phyloP scores from a whole-genome alignment of 1,140 invertebrate genomes.

The Hyposmocoma kahamanoa region DNA sequence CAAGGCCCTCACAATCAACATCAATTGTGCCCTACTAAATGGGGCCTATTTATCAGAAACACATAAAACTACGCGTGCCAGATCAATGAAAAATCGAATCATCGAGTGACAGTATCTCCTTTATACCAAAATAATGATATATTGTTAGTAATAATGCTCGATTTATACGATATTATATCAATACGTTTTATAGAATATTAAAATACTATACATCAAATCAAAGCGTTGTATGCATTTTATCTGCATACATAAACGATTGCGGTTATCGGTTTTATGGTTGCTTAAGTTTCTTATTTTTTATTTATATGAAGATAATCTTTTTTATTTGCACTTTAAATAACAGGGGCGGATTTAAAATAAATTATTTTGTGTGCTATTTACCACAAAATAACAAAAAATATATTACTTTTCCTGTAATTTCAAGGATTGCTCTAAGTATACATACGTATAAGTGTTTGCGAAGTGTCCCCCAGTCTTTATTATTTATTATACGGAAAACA shows the following conservation, averaged over 20 bases:
- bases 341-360: no score
- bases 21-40: slow-evolving; percentile 46
- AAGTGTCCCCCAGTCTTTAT: slow-evolving; percentile 42
- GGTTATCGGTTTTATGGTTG: slow-evolving; percentile 42
- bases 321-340: no score
- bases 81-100: slow-evolving; percentile 55
- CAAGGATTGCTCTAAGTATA: no score
- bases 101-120: slow-evolving; percentile 43
- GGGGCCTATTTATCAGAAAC: slow-evolving; percentile 52
- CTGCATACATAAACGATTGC: slow-evolving; percentile 40
- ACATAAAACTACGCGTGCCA: slow-evolving; percentile 56
- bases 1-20: slow-evolving; percentile 43
- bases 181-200: slow-evolving; percentile 60
- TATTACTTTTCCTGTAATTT: no score
- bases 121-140: slow-evolving; percentile 48
- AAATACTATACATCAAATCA: slow-evolving; percentile 44
- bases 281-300: slow-evolving; percentile 21
- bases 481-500: slow-evolving; percentile 68
- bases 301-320: slow-evolving; percentile 13
- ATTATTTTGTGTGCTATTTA: no score
- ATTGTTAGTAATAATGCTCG: slow-evolving; percentile 17
- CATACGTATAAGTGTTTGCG: no score
- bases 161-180: slow-evolving; percentile 35
- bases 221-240: slow-evolving; percentile 36
- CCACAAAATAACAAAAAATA: no score